These are phyloP conservation scores for Dysmachus trigonus DNA, from an alignment of 2,888 invertebrate genomes.

Conservation along the genomic window DNA sequence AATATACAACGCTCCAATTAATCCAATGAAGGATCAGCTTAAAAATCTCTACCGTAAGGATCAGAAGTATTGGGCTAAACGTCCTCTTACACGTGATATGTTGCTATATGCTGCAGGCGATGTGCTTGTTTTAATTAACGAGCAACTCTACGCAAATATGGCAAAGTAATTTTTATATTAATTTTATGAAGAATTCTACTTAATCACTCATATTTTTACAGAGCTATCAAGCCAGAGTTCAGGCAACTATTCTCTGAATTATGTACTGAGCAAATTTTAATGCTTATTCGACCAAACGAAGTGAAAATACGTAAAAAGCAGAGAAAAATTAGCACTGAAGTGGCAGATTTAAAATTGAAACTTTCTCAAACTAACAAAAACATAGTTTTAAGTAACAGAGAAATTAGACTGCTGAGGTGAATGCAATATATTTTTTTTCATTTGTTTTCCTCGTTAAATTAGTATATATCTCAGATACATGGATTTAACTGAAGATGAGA, in stretches of 20 bases:
- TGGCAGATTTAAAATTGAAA: conserved; percentile 84
- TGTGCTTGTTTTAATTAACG: conserved; percentile 85
- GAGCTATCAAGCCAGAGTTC: conserved; percentile 77
- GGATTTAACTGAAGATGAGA: conserved; percentile 90
- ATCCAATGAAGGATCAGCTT: conserved; percentile 90
- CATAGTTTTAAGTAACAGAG: conserved; percentile 90
- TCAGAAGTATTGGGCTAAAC: conserved; percentile 87
- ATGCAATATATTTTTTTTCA: neutral
- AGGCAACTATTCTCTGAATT: conserved; percentile 80
- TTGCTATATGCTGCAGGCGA: conserved; percentile 90
- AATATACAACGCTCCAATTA: conserved; percentile 85
- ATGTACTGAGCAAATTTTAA: conserved; percentile 86
- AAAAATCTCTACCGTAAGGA: conserved; percentile 86
- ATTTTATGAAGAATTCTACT: neutral
- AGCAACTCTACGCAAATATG: conserved; percentile 81
- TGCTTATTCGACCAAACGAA: conserved; percentile 85
- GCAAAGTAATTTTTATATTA: conserved; percentile 64
- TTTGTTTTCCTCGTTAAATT: neutral
- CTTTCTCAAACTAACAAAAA: conserved; percentile 83
- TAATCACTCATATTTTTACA: conserved; percentile 57
- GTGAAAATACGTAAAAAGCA: conserved; percentile 88
- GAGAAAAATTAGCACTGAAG: conserved; percentile 90
- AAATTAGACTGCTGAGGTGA: conserved; percentile 82
- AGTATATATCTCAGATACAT: conserved; percentile 72
- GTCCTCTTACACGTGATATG: conserved; percentile 91